These are phyloP conservation scores for Clivina fossor DNA, from an alignment of 2,888 invertebrate genomes.

Conservation along the genomic window DNA sequence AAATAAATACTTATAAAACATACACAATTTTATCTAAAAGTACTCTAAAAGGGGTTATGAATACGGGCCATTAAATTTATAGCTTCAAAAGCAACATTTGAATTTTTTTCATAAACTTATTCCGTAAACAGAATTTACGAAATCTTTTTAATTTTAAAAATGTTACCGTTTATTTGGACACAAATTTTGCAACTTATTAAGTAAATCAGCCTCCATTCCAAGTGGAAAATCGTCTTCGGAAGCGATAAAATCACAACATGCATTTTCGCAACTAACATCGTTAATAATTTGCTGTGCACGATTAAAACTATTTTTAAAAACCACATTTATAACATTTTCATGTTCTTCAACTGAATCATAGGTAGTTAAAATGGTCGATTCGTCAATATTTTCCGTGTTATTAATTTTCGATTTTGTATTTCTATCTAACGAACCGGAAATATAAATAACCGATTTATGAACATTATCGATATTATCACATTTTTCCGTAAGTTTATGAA, in stretches of 20 bases:
- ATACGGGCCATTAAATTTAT: too few species aligned
- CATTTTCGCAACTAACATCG: slow-evolving; percentile 46
- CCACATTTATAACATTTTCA: slow-evolving; percentile 48
- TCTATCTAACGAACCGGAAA: slow-evolving; percentile 43
- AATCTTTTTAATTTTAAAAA: not conserved
- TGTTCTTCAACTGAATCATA: slow-evolving; percentile 47
- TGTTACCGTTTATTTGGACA: slow-evolving; percentile 7
- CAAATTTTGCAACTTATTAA: slow-evolving; percentile 38
- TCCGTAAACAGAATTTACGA: too few species aligned
- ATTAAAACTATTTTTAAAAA: slow-evolving; percentile 50
- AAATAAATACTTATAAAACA: too few species aligned
- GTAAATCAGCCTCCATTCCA: slow-evolving; percentile 51
- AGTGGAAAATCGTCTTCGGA: slow-evolving; percentile 50
- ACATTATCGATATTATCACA: slow-evolving; percentile 37
- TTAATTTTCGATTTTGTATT: slow-evolving; percentile 41
- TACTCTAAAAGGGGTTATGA: too few species aligned
- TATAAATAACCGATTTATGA: slow-evolving; percentile 51
- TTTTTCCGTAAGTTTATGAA: not conserved
- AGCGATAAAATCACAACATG: slow-evolving; percentile 42
- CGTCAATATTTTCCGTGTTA: slow-evolving; percentile 49
- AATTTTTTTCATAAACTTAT: too few species aligned
- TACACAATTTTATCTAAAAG: too few species aligned
- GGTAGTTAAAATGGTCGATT: slow-evolving; percentile 43
- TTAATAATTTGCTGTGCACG: slow-evolving; percentile 50
- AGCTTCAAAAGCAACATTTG: too few species aligned